phyloP scores from a whole-genome alignment of 2,113 vertebrate genomes.

The Crotalus horridus region DNA sequence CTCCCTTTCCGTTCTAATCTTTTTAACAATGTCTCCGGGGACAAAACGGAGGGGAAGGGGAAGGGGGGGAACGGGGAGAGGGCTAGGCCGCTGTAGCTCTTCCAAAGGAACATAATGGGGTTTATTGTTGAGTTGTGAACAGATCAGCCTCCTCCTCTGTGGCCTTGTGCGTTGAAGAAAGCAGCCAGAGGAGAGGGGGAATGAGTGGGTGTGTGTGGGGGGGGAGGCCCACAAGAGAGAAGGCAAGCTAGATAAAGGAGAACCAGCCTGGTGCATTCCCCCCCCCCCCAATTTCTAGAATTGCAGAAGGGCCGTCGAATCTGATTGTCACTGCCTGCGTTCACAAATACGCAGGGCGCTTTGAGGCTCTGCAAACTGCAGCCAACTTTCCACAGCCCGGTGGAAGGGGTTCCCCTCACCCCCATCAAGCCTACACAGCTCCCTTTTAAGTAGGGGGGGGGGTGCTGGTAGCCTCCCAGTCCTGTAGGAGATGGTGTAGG shows the following conservation, averaged over 20 bases:
- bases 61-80: too few species aligned
- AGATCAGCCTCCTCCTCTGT: not conserved
- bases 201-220: too few species aligned
- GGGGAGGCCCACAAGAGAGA: not conserved
- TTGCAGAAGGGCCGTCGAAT: not conserved
- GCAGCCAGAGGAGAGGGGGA: not conserved
- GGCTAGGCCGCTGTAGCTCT: not conserved
- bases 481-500: not conserved
- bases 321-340: not conserved
- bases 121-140: not conserved
- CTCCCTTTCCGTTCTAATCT: not conserved
- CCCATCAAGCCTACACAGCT: not conserved
- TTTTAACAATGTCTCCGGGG: not conserved
- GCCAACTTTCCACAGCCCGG: not conserved
- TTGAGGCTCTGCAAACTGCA: not conserved
- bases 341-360: too few species aligned
- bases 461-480: not conserved
- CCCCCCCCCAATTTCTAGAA: not conserved
- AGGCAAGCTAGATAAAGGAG: not conserved
- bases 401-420: too few species aligned
- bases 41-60: too few species aligned
- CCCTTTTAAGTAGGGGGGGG: too few species aligned
- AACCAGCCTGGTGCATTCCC: too few species aligned
- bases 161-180: not conserved
- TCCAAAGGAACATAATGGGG: not conserved